A percentile compares a stretch with the other conserved stretches of the same genome.
phyloP scores from a whole-genome alignment of 2,113 vertebrate species.

The Himantopus leucocephalus region DNA sequence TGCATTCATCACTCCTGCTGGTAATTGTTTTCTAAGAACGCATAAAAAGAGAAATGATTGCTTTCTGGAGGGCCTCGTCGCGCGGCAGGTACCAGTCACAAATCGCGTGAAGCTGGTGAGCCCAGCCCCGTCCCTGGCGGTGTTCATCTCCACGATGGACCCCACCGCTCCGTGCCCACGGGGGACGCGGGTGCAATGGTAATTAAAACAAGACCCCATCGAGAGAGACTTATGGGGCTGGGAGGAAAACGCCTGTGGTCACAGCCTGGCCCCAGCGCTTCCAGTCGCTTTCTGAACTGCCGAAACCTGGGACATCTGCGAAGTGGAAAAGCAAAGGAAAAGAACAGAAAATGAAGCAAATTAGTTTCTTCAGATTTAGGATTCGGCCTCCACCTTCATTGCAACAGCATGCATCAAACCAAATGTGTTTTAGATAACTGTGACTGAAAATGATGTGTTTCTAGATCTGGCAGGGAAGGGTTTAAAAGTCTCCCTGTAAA shows the following conservation, averaged over 20 bases:
- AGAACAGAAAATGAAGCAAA: neutral
- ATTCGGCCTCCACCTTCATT: neutral
- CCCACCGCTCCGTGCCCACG: fast-evolving
- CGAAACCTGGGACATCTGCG: neutral
- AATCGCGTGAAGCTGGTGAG: neutral
- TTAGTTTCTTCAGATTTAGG: neutral
- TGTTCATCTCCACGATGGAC: neutral
- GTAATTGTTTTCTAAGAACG: constrained; percentile 41
- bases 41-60: neutral
- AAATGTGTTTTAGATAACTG: neutral
- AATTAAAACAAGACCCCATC: neutral
- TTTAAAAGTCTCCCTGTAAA: constrained; percentile 8
- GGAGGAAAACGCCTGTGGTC: fast-evolving
- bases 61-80: neutral
- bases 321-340: neutral
- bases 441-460: neutral
- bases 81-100: neutral
- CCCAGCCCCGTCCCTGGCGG: neutral
- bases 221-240: neutral
- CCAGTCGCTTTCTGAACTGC: neutral
- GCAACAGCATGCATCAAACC: neutral
- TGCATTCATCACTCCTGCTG: constrained; percentile 30
- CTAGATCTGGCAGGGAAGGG: neutral
- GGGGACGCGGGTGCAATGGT: fast-evolving
- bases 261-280: neutral